Base-by-base conservation (phyloP, 2,888 invertebrate species). In the Dryobotodes eremita region DNA sequence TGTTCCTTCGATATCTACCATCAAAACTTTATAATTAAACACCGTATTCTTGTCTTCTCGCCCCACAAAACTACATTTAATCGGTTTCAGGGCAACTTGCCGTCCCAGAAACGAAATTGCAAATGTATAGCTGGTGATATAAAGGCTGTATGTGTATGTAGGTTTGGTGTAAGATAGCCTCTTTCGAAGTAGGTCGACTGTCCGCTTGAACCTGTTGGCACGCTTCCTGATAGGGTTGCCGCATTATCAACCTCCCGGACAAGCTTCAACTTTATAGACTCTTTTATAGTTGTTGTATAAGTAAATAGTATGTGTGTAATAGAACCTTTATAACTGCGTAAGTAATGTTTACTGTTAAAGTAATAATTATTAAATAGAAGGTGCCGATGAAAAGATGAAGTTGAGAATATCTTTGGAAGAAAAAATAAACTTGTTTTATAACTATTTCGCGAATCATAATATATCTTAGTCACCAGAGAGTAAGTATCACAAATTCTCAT, bases 131-230 rank as follows among this genome's bases (percentile, higher is more conserved):
- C 68, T 72, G n/a, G 48, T n/a, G 68, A 69, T 73, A 75, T 73
- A 64, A 61, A 75, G 57, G 71, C 61, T 42, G 65, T 82, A 64
- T 59, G 62, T 82, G 79, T 81, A 65, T 75, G 46, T 68, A 68
- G 59, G 72, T 77, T 77, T 78, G 74, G 83, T 85, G 66, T 71
- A 75, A 85, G 84, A 84, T 85, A 86, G 80, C 71, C 80, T 83
- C 79, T 80, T 83, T 80, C 68, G 77, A 88, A 87, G 90, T 90
- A 79, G 91, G 90, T 86, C 90, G 86, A 68, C 78, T 71, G 79
- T 79, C 71, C 82, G 82, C 86, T 84, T 79, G 90, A 88, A 92
- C 91, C 91, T 90, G 92, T 87, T 90, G 90, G 88, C 92, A 91
- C 86, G 92, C 91, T 91, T 92, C 86, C 83, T 83, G 75, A 69